Evolutionary conservation across 2,797 vertebrate genomes (phyloP).

Genomic region (Oryzias sinensis): DNA sequence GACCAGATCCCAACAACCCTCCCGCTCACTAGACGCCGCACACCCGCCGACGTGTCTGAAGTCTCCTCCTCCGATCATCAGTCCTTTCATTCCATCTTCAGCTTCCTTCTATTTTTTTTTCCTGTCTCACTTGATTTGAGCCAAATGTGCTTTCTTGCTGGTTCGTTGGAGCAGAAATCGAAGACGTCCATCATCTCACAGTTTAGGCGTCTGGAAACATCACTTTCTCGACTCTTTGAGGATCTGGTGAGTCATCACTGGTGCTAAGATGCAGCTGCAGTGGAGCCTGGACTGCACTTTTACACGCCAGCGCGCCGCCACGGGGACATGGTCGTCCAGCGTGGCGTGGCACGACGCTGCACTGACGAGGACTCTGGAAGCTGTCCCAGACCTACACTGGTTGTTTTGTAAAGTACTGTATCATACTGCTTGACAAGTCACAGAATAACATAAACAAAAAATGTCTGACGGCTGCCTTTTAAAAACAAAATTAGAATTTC

Average conservation of each 20-base stretch:
- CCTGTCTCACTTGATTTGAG: slow-evolving; percentile 22
- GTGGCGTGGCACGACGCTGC: slow-evolving; percentile 32
- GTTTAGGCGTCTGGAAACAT: slow-evolving; percentile 4
- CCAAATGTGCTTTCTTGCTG: slow-evolving; percentile 37
- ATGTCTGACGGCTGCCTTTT: no score
- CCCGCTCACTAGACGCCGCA: slow-evolving; percentile 73
- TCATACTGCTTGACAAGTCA: background rate
- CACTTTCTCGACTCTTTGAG: background rate
- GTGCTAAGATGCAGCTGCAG: slow-evolving; percentile 29
- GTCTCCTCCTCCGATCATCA: slow-evolving; percentile 22
- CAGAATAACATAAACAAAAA: no score
- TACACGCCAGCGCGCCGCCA: slow-evolving; percentile 14
- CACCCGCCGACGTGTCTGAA: slow-evolving; percentile 20
- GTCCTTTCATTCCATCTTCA: slow-evolving; percentile 19
- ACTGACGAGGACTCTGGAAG: slow-evolving; percentile 40
- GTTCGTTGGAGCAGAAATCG: slow-evolving; percentile 24
- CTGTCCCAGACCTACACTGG: slow-evolving; percentile 33
- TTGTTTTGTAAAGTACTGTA: slow-evolving; percentile 48
- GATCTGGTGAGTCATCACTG: slow-evolving; percentile 10
- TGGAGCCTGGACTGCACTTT: slow-evolving; percentile 23
- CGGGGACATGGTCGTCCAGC: slow-evolving; percentile 13
- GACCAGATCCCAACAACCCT: slow-evolving; percentile 82
- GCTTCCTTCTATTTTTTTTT: slow-evolving; percentile 14
- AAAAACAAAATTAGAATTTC: background rate
- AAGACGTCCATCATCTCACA: slow-evolving; percentile 13